phyloP scores from a whole-genome alignment of 2,113 vertebrate genomes.

The Cyphomyrus plagiostoma region DNA sequence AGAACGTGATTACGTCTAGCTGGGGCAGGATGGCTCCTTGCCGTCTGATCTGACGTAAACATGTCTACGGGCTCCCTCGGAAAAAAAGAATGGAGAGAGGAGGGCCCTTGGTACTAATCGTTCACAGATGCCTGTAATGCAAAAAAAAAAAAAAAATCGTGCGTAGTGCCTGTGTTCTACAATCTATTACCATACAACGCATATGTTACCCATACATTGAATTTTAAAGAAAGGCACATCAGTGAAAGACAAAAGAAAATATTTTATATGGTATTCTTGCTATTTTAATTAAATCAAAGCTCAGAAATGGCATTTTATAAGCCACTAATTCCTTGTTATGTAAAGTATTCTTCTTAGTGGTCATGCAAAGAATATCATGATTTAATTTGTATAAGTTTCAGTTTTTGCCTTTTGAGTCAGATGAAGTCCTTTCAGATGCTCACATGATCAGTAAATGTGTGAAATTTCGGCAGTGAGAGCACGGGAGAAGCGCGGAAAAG shows the following conservation, averaged over 20 bases:
- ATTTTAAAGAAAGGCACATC: constrained; percentile 7
- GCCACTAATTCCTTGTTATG: background rate
- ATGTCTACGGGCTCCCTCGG: constrained; percentile 60
- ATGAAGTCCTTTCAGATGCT: background rate
- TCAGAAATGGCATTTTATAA: background rate
- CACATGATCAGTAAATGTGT: background rate
- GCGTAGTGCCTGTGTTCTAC: constrained; percentile 54
- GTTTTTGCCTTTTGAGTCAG: background rate
- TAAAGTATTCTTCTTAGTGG: background rate
- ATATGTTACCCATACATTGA: background rate
- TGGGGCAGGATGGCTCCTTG: constrained; percentile 68
- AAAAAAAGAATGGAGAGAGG: constrained; percentile 56
- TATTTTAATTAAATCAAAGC: background rate
- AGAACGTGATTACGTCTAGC: constrained; percentile 62
- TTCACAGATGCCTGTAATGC: constrained; percentile 80
- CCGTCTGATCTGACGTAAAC: constrained; percentile 80
- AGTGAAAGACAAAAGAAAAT: background rate
- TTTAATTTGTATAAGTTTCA: background rate
- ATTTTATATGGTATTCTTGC: background rate
- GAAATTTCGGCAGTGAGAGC: background rate
- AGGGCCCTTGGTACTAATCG: constrained; percentile 66
- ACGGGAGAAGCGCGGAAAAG: background rate
- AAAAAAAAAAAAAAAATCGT: constrained; percentile 65
- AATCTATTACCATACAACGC: constrained; percentile 29
- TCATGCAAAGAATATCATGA: background rate